phyloP scores from a whole-genome alignment of 2,888 invertebrate genomes.

The Pocota personata region DNA sequence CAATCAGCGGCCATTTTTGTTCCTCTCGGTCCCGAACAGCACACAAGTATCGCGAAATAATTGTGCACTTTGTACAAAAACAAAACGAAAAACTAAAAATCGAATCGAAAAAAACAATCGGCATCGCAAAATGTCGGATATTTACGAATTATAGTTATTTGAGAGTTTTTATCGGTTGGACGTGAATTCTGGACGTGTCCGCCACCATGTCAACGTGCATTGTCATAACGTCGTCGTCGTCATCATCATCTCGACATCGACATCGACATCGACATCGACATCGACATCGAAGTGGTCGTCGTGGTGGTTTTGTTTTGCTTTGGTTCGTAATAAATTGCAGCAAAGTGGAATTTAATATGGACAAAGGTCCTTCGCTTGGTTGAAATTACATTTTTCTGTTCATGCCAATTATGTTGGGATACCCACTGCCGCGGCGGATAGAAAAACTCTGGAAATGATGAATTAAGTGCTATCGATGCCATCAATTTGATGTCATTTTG shows the following conservation, averaged over 20 bases:
- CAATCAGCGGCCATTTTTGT: conserved; percentile 73
- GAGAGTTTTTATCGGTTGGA: conserved; percentile 73
- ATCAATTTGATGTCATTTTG: conserved; percentile 74
- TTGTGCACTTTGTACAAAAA: conserved; percentile 66
- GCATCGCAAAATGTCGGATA: conserved; percentile 73
- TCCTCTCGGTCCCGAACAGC: conserved; percentile 2
- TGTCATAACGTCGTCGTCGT: conserved; percentile 53
- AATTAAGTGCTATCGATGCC: conserved; percentile 74
- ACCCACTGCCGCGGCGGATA: conserved; percentile 41
- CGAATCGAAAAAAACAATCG: conserved; percentile 39
- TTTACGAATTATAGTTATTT: conserved; percentile 74
- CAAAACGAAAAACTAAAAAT: conserved; percentile 34
- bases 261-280: conserved; percentile 17
- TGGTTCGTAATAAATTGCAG: conserved; percentile 70
- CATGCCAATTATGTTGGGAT: conserved; percentile 66
- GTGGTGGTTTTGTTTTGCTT: conserved; percentile 10
- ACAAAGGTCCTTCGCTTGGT: conserved; percentile 72
- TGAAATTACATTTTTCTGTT: conserved; percentile 68
- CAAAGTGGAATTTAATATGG: conserved; percentile 73
- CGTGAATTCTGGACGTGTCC: conserved; percentile 71
- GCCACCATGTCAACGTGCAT: conserved; percentile 70
- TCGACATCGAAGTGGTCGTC: conserved; percentile 4
- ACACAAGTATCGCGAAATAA: conserved; percentile 56
- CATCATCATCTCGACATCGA: conserved; percentile 11
- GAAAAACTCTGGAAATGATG: conserved; percentile 66